Evolutionary conservation across 2,113 vertebrate genomes (phyloP).

Genomic region (Apaloderma vittatum): DNA sequence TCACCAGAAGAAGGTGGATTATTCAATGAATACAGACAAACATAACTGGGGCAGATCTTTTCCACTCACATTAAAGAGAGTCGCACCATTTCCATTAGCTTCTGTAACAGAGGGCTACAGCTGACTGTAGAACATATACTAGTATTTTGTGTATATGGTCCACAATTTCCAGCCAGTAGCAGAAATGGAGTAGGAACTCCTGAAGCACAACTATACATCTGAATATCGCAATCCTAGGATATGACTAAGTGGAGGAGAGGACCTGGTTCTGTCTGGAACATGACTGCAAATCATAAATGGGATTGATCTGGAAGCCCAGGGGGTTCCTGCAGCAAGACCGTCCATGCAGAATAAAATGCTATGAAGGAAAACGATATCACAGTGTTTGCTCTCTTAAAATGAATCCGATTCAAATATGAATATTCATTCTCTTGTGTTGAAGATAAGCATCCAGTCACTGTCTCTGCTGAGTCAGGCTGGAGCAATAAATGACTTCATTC

Average conservation of each 20-base stretch:
- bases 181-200: neutral
- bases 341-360: constrained; percentile 49
- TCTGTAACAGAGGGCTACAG: neutral
- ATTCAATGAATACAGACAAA: neutral
- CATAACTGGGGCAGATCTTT: neutral
- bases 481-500: neutral
- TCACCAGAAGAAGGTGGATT: neutral
- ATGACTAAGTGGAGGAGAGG: neutral
- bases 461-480: constrained; percentile 42
- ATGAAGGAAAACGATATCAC: constrained; percentile 55
- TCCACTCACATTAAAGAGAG: neutral
- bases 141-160: neutral
- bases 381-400: constrained; percentile 45
- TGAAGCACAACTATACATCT: neutral
- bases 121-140: neutral
- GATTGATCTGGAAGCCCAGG: neutral
- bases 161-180: neutral
- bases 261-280: neutral
- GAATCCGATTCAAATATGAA: constrained; percentile 52
- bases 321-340: neutral
- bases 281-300: constrained; percentile 45
- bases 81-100: neutral
- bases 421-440: constrained; percentile 7
- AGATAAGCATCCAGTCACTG: constrained; percentile 29
- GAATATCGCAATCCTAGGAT: constrained; percentile 9